Percentiles rank a stretch among this genome's conserved stretches.
Conservation (phyloP, 1,140 invertebrate species). For the Halotydeus destructor region DNA sequence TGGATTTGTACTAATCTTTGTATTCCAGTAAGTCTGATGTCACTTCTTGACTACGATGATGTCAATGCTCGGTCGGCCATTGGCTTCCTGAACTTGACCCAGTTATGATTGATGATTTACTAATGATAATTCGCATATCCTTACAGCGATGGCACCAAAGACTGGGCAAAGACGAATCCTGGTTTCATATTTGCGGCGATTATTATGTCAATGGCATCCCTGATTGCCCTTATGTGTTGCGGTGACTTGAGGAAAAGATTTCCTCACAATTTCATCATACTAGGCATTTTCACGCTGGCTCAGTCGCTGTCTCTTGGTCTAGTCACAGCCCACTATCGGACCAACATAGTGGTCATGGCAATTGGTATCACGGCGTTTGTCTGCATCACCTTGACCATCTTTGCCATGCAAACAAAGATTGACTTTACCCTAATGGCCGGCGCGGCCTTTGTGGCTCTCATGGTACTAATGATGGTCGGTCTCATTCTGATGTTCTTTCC, state of each 20-base stretch:
- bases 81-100: too few relatives aligned
- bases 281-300: constrained; percentile 41
- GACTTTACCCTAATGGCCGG: constrained; percentile 58
- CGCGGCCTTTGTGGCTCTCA: constrained; percentile 45
- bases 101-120: too few relatives aligned
- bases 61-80: too few relatives aligned
- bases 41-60: too few relatives aligned
- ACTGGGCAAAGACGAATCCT: not conserved
- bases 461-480: constrained; percentile 63
- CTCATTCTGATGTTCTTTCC: constrained; percentile 46
- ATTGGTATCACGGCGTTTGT: constrained; percentile 50
- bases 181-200: not conserved
- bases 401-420: constrained; percentile 65
- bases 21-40: too few relatives aligned
- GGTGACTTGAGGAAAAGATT: constrained; percentile 50
- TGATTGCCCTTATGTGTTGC: constrained; percentile 54
- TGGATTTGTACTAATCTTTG: constrained; percentile 25
- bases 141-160: not conserved
- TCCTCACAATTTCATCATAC: constrained; percentile 70
- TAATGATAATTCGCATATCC: too few relatives aligned
- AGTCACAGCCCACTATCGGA: constrained; percentile 22
- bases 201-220: not conserved
- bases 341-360: constrained; percentile 41
- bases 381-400: constrained; percentile 7
- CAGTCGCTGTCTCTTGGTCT: constrained; percentile 2